Evolutionary conservation across 2,797 vertebrate species (phyloP), one percentile per base, ranked within the genome.

Genomic region (Triplophysa bombifrons): DNA sequence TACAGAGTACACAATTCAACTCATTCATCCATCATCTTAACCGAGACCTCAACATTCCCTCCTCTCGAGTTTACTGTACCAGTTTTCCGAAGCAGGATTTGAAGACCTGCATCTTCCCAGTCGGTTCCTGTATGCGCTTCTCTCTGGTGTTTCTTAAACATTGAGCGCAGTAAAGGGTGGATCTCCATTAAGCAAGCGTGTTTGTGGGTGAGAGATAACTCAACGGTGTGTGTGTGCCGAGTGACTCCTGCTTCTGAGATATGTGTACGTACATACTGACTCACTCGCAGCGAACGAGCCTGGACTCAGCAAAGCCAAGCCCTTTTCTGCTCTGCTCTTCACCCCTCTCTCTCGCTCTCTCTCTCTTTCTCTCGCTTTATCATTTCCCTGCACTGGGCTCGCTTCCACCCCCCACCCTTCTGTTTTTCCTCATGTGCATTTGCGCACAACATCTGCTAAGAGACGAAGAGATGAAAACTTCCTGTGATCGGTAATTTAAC

Each of bases 61-160:
- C 44, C 25, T 63, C 5, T 10, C 2, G 5, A 56, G 56, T 69
- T 27, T 64, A 74, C 82, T 61, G 27, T 85, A 85, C 85, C 85
- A 85, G 85, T 80, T 82, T 86, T 68, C 85, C 85, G 66, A 86
- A 86, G 80, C 85, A 86, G 80, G 80, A 86, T 83, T 84, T 85
- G 78, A 86, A 86, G 68, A 86, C 78, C 85, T 80, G 85, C 85
- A 86, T 86, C 80, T 72, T 85, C 17, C 30, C 58, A 46, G 61
- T 30, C 19, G 46, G 41, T 81, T 72, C 72, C 67, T 27, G 71
- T 14, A 12, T 41, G 69, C 6, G 72, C 61, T 72, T 61, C 65
- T 65, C 63, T 72, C 41, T 66, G 71, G 5, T 2, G 68, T 27
- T 38, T 61, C 66, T 38, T 30, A 58, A 69, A 53, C 71, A 76